phyloP scores from a whole-genome alignment of 2,113 vertebrate species.

The Sterrhoptilus dennistouni region DNA sequence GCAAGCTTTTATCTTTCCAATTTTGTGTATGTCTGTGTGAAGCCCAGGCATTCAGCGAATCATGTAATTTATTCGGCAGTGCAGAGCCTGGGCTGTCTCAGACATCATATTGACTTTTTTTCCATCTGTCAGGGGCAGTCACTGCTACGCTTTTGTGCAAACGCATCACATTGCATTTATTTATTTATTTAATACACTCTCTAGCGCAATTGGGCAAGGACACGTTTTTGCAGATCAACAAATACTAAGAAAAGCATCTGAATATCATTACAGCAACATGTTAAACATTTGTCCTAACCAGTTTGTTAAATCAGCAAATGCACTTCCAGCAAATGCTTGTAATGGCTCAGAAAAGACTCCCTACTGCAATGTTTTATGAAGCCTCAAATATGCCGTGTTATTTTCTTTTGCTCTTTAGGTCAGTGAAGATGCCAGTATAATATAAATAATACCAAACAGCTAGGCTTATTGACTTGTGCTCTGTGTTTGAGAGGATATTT shows the following conservation, averaged over 20 bases:
- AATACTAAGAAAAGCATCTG: slow-evolving; percentile 79
- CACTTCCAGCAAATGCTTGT: slow-evolving; percentile 73
- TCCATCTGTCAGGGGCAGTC: slow-evolving; percentile 80
- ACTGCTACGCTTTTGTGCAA: slow-evolving; percentile 72
- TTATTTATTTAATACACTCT: slow-evolving; percentile 77
- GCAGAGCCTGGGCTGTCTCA: slow-evolving; percentile 76
- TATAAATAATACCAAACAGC: slow-evolving; percentile 71
- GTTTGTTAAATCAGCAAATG: slow-evolving; percentile 81
- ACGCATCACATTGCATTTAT: slow-evolving; percentile 73
- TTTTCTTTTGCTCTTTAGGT: slow-evolving; percentile 78
- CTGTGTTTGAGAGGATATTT: not conserved
- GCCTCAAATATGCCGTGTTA: slow-evolving; percentile 76
- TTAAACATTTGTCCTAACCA: slow-evolving; percentile 79
- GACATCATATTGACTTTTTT: slow-evolving; percentile 83
- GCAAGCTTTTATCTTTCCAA: slow-evolving; percentile 87
- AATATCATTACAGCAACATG: slow-evolving; percentile 78
- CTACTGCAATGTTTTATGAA: slow-evolving; percentile 77
- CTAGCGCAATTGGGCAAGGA: slow-evolving; percentile 72
- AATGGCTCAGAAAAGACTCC: slow-evolving; percentile 76
- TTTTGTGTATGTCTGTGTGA: slow-evolving; percentile 80
- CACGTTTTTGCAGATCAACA: slow-evolving; percentile 77
- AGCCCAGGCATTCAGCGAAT: slow-evolving; percentile 79
- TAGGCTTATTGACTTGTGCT: slow-evolving; percentile 52
- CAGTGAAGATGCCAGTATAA: slow-evolving; percentile 69
- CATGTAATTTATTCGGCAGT: slow-evolving; percentile 86